phyloP scores from a whole-genome alignment of 1,140 invertebrate species.

The Pemphigus obesinymphae region DNA sequence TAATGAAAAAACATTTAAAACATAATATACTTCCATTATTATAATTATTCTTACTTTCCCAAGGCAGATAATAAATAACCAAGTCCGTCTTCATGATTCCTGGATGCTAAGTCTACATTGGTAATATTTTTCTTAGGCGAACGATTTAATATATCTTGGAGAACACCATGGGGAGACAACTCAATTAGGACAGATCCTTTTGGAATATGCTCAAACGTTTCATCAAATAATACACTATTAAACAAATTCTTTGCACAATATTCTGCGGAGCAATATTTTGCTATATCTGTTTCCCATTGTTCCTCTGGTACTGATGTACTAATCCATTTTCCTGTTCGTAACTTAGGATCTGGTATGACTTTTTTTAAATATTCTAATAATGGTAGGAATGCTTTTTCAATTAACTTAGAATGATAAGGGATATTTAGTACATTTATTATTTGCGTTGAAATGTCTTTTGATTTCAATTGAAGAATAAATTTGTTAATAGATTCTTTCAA shows the following conservation, averaged over 20 bases:
- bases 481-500: slow-evolving; percentile 54
- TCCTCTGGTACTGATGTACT: slow-evolving; percentile 76
- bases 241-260: slow-evolving; percentile 85
- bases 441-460: slow-evolving; percentile 59
- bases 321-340: slow-evolving; percentile 74
- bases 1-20: slow-evolving; percentile 28
- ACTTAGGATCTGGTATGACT: slow-evolving; percentile 63
- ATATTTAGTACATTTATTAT: slow-evolving; percentile 65
- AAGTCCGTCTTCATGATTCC: slow-evolving; percentile 65
- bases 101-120: slow-evolving; percentile 76
- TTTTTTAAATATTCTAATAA: slow-evolving; percentile 67
- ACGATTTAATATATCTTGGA: slow-evolving; percentile 63
- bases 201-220: slow-evolving; percentile 44
- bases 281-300: slow-evolving; percentile 67
- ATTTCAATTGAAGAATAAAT: slow-evolving; percentile 54
- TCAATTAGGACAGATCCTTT: slow-evolving; percentile 52
- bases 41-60: slow-evolving; percentile 56
- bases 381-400: slow-evolving; percentile 67
- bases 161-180: slow-evolving; percentile 76
- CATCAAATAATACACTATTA: slow-evolving; percentile 48
- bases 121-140: slow-evolving; percentile 57
- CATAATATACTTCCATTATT: neutral
- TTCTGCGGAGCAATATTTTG: slow-evolving; percentile 71
- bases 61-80: slow-evolving; percentile 68
- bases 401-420: slow-evolving; percentile 73